These are phyloP conservation scores for Phrynocephalus vlangalii DNA, from an alignment of 2,797 vertebrate genomes.

Conservation along the genomic window DNA sequence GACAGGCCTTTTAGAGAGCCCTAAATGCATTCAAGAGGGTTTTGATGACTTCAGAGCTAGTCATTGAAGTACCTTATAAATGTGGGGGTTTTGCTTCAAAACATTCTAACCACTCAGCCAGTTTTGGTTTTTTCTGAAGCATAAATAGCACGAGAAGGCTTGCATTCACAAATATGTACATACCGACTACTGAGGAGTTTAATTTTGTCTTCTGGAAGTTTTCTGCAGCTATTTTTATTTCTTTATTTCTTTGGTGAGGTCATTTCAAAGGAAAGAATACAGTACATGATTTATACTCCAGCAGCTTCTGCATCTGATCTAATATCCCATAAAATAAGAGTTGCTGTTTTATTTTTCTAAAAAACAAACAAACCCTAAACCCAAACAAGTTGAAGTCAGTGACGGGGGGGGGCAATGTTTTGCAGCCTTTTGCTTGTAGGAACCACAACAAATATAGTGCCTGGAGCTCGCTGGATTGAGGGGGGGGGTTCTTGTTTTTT, in stretches of 20 bases:
- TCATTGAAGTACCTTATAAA: constrained; percentile 31
- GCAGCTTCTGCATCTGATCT: not conserved
- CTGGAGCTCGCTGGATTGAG: not conserved
- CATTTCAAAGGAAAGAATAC: not conserved
- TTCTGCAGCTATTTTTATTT: not conserved
- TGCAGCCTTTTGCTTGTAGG: not conserved
- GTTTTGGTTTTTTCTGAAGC: constrained; percentile 25
- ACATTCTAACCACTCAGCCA: constrained; percentile 25
- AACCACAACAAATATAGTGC: not conserved
- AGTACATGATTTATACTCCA: not conserved
- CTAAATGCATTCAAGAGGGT: constrained; percentile 4
- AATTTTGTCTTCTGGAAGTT: constrained; percentile 2
- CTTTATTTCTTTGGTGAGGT: not conserved
- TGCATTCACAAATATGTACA: not conserved
- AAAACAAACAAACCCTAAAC: too few relatives aligned
- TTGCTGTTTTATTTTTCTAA: not conserved
- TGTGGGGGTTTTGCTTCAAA: constrained; percentile 28
- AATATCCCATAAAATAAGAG: not conserved
- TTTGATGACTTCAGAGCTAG: constrained; percentile 23
- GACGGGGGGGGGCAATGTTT: not conserved
- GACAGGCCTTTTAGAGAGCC: constrained; percentile 29
- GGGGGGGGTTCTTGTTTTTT: too few relatives aligned
- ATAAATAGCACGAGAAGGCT: constrained; percentile 9
- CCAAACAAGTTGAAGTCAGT: not conserved
- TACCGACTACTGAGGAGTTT: not conserved